These are phyloP conservation scores for Poeciliopsis retropinna DNA, from an alignment of 2,113 vertebrate genomes.

Conservation along the genomic window DNA sequence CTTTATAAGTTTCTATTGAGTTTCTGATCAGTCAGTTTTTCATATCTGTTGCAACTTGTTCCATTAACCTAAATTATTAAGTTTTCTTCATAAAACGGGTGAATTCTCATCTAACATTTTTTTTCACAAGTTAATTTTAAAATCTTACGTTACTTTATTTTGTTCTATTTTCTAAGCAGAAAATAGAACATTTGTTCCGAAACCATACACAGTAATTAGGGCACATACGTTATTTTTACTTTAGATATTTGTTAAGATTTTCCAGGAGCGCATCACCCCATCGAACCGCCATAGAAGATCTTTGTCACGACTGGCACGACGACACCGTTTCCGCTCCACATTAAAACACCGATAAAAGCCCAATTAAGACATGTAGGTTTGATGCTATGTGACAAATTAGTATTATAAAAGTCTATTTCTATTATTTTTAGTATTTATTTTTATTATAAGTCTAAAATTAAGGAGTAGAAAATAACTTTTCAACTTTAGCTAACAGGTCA, in stretches of 20 bases:
- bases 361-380: slow-evolving; percentile 35
- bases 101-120: too few species aligned
- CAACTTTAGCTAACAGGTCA: too few species aligned
- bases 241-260: background rate
- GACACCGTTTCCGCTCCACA: background rate
- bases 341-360: background rate
- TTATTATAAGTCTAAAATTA: too few species aligned
- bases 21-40: background rate
- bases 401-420: background rate
- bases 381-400: background rate
- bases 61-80: too few species aligned
- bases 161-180: background rate
- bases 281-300: background rate
- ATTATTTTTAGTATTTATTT: rapidly evolving
- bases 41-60: background rate
- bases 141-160: too few species aligned
- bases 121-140: too few species aligned
- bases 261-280: background rate
- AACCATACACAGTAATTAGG: background rate
- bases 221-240: background rate
- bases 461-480: too few species aligned
- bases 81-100: too few species aligned
- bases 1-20: background rate
- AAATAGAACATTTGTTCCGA: too few species aligned
- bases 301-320: background rate